A percentile compares a stretch with the other conserved stretches of the same genome.
Evolutionary conservation across 2,888 invertebrate species (phyloP).

Genomic region (Apamea monoglypha): DNA sequence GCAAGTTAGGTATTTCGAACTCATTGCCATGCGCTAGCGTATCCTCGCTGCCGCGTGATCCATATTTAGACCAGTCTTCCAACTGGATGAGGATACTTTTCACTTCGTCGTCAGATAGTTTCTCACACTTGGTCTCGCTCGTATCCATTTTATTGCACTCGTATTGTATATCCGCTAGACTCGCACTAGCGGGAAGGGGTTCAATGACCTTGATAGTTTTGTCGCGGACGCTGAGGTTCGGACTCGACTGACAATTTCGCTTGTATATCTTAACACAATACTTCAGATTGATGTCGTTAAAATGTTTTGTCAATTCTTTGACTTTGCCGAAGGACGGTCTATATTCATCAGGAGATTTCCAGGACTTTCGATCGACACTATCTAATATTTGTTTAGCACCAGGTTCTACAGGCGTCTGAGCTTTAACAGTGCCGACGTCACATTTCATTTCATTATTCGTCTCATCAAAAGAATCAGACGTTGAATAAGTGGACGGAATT

Average conservation of each 20-base stretch:
- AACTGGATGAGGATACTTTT: slow-evolving; percentile 87
- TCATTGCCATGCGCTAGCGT: slow-evolving; percentile 87
- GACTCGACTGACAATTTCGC: slow-evolving; percentile 86
- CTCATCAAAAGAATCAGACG: slow-evolving; percentile 82
- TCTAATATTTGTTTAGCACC: slow-evolving; percentile 83
- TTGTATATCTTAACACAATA: slow-evolving; percentile 85
- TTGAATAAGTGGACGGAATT: slow-evolving; percentile 80
- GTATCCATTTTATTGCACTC: slow-evolving; percentile 82
- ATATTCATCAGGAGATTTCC: slow-evolving; percentile 93
- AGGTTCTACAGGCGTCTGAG: slow-evolving; percentile 73
- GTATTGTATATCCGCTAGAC: slow-evolving; percentile 84
- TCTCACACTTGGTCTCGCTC: slow-evolving; percentile 77
- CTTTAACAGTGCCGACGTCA: slow-evolving; percentile 60
- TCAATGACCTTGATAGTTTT: slow-evolving; percentile 73
- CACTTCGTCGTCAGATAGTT: slow-evolving; percentile 86
- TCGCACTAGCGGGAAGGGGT: slow-evolving; percentile 81
- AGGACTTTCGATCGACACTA: slow-evolving; percentile 89
- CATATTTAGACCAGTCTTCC: slow-evolving; percentile 88
- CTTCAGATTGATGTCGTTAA: slow-evolving; percentile 88
- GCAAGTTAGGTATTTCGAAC: slow-evolving; percentile 86
- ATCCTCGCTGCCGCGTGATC: slow-evolving; percentile 87
- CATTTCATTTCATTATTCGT: slow-evolving; percentile 65
- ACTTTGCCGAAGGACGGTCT: slow-evolving; percentile 93
- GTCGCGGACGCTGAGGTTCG: slow-evolving; percentile 82
- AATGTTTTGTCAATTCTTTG: slow-evolving; percentile 93